Percentiles rank a stretch among this genome's conserved stretches.
These are phyloP conservation scores for Erynnis tages DNA, from an alignment of 2,888 invertebrate species.

Conservation along the genomic window DNA sequence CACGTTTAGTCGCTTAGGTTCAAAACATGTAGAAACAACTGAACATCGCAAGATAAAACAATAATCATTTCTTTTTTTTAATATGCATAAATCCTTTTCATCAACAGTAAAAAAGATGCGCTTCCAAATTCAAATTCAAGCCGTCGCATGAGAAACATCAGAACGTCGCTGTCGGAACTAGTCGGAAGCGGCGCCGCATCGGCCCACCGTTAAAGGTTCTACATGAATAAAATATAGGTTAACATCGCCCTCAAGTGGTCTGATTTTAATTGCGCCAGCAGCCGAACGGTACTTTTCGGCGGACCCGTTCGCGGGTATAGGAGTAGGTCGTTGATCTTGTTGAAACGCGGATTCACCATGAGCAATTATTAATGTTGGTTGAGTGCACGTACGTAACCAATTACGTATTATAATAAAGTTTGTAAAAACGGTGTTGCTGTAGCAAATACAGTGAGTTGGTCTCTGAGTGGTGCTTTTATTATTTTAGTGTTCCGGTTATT, in stretches of 20 bases:
- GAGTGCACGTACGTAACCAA: neutral
- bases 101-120: too few species aligned
- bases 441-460: too few species aligned
- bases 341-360: conserved; percentile 12
- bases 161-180: neutral
- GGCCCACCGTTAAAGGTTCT: neutral
- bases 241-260: conserved; percentile 20
- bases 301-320: conserved; percentile 17
- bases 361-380: conserved; percentile 2
- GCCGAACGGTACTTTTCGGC: conserved; percentile 19
- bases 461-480: too few species aligned
- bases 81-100: too few species aligned
- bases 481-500: too few species aligned
- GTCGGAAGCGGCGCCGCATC: neutral
- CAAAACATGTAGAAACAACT: too few species aligned
- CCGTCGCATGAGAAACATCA: neutral
- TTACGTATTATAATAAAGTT: neutral
- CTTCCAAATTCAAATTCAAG: too few species aligned
- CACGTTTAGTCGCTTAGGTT: too few species aligned
- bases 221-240: conserved; percentile 15
- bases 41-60: too few species aligned
- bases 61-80: too few species aligned
- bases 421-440: too few species aligned
- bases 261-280: conserved; percentile 20
- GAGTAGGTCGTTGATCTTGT: conserved; percentile 20